Base-by-base conservation (phyloP, 2,888 invertebrate genomes). In the Limenitis camilla region DNA sequence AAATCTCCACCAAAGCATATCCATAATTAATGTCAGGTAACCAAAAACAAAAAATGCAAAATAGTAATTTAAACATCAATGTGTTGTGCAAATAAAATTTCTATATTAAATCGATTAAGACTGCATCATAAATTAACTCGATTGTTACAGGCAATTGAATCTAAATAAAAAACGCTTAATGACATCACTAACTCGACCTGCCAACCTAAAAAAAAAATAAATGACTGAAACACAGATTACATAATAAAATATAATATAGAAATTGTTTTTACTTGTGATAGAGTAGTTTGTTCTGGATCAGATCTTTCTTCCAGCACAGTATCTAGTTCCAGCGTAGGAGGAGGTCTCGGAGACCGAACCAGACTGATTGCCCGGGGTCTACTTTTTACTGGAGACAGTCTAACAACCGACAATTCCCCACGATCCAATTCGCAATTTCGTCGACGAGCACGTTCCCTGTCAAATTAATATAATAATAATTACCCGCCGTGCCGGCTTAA, bases 301-400 rank as follows among this genome's bases (percentile, higher is more conserved):
- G 94, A 94, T 55, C 93, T 90, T 69, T 95, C 95, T 71, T 95
- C 95, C 28, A 95, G 89, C 28, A 95, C 95, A 0, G 95, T 95
- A 74, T 94, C 95, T 62, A 95, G 88, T 72, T 95, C 95, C 45
- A 94, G 80, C 0, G 93, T 91, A 32, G 94, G 93, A 67, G 93
- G 92, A n/a, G 92, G 91, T 43, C 93, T 88, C 36, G 93, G 93
- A 64, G 93, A 89, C 46, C 92, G 73, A 49, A 82, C 71, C 38
- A 87, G 70, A 60, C 86, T 85, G 50, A 87, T 77, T 0, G 85
- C 69, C 1, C 87, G 76, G 5, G 73, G 71, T 51, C 79, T 73
- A 29, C 62, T 65, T 62, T 81, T 81, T 46, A 76, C 68, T 0
- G 88, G 88, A 2, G 88, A 88, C 49, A 88, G 90, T 64, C 94